phyloP scores from a whole-genome alignment of 2,888 invertebrate genomes.

The Leucania comma region DNA sequence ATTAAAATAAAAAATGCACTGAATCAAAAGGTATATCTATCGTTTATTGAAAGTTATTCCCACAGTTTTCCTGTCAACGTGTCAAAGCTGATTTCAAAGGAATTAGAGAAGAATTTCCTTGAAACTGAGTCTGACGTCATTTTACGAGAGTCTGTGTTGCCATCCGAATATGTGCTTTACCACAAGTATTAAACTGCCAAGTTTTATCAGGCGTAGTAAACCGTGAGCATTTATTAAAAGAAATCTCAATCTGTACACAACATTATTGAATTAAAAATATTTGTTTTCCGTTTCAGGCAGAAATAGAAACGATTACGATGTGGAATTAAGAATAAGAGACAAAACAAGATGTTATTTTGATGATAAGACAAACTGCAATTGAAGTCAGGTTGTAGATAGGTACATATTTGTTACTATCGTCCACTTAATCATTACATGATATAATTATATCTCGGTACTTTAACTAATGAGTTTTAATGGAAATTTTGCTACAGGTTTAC shows the following conservation, averaged over 20 bases:
- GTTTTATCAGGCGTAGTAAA: slow-evolving; percentile 12
- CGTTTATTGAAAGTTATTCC: not conserved
- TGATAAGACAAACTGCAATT: not conserved
- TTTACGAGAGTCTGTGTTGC: slow-evolving; percentile 17
- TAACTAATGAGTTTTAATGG: not conserved
- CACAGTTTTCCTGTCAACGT: slow-evolving; percentile 17
- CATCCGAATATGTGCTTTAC: slow-evolving; percentile 3
- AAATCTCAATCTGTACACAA: slow-evolving; percentile 3
- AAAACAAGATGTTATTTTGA: slow-evolving; percentile 39
- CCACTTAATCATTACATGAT: slow-evolving; percentile 25
- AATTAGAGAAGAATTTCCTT: slow-evolving; percentile 29
- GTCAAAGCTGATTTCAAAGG: slow-evolving; percentile 6
- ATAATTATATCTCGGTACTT: not conserved
- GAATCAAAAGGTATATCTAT: not conserved
- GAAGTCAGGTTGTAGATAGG: slow-evolving; percentile 8
- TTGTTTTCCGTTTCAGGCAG: not conserved
- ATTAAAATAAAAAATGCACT: not conserved
- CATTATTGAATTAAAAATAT: slow-evolving; percentile 11
- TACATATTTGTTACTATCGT: slow-evolving; percentile 27
- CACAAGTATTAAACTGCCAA: slow-evolving; percentile 10
- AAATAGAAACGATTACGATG: not conserved
- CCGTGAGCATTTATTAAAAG: slow-evolving; percentile 2
- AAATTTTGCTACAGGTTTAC: slow-evolving; percentile 24
- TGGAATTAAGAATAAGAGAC: slow-evolving; percentile 5
- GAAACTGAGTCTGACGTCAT: slow-evolving; percentile 43